These are phyloP conservation scores for Meta bourneti DNA, from an alignment of 2,888 invertebrate species.

Conservation along the genomic window DNA sequence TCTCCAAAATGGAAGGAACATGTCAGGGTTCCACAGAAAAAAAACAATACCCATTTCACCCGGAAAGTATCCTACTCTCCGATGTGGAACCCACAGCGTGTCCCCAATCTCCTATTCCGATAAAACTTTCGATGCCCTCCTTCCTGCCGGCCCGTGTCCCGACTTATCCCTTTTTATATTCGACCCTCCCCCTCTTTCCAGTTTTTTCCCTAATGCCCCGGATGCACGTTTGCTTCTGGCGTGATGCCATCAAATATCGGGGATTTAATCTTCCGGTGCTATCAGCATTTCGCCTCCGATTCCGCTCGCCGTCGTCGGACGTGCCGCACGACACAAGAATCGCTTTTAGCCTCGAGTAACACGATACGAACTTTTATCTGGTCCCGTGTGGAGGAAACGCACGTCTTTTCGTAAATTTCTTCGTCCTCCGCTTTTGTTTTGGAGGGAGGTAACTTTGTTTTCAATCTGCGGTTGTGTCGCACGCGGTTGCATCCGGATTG, in stretches of 20 bases:
- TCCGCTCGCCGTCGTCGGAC: conserved; percentile 13
- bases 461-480: too few relatives aligned
- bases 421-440: too few relatives aligned
- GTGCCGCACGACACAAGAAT: neutral
- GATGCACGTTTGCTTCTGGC: conserved; percentile 36
- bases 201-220: conserved; percentile 5
- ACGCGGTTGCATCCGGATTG: too few relatives aligned
- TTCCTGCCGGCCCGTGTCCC: neutral
- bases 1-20: too few relatives aligned
- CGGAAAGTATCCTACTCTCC: too few relatives aligned
- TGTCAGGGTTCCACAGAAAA: neutral
- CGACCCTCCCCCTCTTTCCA: too few relatives aligned
- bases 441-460: too few relatives aligned
- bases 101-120: conserved; percentile 20
- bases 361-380: too few relatives aligned
- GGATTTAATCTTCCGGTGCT: conserved; percentile 49
- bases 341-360: too few relatives aligned
- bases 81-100: neutral
- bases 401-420: too few relatives aligned
- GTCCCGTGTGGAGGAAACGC: too few relatives aligned
- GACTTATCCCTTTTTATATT: too few relatives aligned
- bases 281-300: conserved; percentile 7
- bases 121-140: conserved; percentile 42
- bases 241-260: conserved; percentile 41
- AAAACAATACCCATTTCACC: neutral